These are phyloP conservation scores for Melanogrammus aeglefinus DNA, from an alignment of 2,797 vertebrate genomes.

Conservation along the genomic window DNA sequence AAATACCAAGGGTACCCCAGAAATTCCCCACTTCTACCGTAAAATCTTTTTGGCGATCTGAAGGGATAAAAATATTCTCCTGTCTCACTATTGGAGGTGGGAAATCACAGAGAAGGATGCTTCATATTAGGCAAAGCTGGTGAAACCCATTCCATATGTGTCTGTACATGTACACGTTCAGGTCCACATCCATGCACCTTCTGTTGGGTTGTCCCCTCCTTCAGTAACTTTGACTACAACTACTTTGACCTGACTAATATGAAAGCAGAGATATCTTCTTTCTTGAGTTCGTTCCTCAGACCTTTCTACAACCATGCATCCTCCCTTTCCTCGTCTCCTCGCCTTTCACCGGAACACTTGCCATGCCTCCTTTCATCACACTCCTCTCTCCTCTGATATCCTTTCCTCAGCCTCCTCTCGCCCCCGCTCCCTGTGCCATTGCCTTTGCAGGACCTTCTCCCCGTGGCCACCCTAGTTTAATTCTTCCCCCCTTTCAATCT, in stretches of 20 bases:
- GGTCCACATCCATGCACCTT: too few relatives aligned
- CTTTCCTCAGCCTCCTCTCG: constrained; percentile 1
- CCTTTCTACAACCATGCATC: constrained; percentile 22
- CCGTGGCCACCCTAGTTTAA: background rate
- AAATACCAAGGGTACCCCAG: background rate
- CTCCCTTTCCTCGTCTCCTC: constrained; percentile 16
- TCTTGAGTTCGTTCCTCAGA: background rate
- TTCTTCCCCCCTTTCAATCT: background rate
- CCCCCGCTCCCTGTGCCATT: background rate
- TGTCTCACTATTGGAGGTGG: background rate
- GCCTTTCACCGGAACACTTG: background rate
- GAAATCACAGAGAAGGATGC: background rate
- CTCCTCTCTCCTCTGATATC: background rate
- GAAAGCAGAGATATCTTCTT: background rate
- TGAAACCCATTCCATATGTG: background rate
- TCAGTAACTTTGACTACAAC: background rate
- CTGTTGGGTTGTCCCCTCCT: background rate
- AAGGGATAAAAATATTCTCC: background rate
- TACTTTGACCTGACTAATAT: background rate
- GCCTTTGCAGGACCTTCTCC: background rate
- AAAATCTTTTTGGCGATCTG: too few relatives aligned
- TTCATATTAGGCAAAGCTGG: background rate
- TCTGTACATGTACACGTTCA: background rate
- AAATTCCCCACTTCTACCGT: background rate
- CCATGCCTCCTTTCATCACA: background rate